These are phyloP conservation scores for Saccostrea cuccullata DNA, from an alignment of 1,140 invertebrate genomes.

Conservation along the genomic window DNA sequence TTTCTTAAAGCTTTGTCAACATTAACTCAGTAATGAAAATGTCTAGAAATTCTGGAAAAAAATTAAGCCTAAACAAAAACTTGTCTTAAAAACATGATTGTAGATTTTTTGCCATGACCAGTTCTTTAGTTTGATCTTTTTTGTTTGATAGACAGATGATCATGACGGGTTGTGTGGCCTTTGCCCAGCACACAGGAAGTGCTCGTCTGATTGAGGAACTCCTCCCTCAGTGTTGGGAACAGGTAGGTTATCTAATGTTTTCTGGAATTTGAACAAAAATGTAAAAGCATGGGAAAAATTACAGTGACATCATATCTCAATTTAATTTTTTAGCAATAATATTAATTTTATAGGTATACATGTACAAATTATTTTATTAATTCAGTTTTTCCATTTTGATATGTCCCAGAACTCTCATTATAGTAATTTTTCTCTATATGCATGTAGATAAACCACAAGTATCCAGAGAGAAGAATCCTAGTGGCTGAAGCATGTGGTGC, in stretches of 20 bases:
- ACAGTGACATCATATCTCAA: too few species aligned
- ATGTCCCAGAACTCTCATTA: too few species aligned
- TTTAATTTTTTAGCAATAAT: too few species aligned
- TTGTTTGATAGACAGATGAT: slow-evolving; percentile 82
- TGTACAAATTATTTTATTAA: too few species aligned
- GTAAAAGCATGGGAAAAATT: too few species aligned
- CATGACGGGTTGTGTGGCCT: slow-evolving; percentile 83
- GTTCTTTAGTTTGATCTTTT: background rate
- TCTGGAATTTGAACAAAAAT: slow-evolving; percentile 76
- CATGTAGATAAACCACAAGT: slow-evolving; percentile 83
- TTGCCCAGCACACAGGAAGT: slow-evolving; percentile 82
- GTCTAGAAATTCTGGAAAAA: background rate
- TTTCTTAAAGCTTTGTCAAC: too few species aligned
- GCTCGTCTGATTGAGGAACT: slow-evolving; percentile 84
- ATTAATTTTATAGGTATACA: too few species aligned
- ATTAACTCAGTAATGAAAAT: background rate
- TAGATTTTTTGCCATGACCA: background rate
- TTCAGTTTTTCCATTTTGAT: too few species aligned
- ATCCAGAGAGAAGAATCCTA: slow-evolving; percentile 85
- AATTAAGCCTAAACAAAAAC: background rate
- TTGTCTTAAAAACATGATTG: background rate
- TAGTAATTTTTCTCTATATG: too few species aligned
- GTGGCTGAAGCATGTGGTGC: slow-evolving; percentile 87
- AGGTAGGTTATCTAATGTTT: slow-evolving; percentile 74
- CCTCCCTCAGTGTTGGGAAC: slow-evolving; percentile 89